Percentiles rank a stretch among this genome's conserved stretches.
These are phyloP conservation scores for Pollenia angustigena DNA, from an alignment of 2,888 invertebrate genomes.

Conservation along the genomic window DNA sequence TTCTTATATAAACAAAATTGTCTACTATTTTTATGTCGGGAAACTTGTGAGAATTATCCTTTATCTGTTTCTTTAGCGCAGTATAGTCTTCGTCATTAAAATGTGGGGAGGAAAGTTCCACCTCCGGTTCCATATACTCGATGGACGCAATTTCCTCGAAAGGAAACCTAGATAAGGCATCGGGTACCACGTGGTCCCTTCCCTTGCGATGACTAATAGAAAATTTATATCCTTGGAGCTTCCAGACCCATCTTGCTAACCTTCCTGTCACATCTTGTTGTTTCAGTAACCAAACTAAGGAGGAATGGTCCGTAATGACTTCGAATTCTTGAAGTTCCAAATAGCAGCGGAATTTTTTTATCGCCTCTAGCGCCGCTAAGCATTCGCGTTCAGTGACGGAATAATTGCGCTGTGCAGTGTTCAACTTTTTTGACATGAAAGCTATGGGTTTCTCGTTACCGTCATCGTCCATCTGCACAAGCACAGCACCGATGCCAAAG, in stretches of 20 bases:
- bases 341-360: too few relatives aligned
- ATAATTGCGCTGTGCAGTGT: too few relatives aligned
- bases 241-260: constrained; percentile 73
- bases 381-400: too few relatives aligned
- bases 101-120: constrained; percentile 15
- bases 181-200: constrained; percentile 73
- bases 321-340: constrained; percentile 35
- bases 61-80: neutral
- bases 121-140: constrained; percentile 7
- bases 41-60: neutral
- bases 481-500: too few relatives aligned
- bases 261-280: constrained; percentile 75
- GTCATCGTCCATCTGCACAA: too few relatives aligned
- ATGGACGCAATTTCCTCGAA: constrained; percentile 7
- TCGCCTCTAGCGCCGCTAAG: too few relatives aligned
- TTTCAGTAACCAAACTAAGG: constrained; percentile 75
- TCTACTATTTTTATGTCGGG: constrained; percentile 34
- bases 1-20: constrained; percentile 34
- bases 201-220: constrained; percentile 74
- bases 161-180: constrained; percentile 73
- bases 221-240: constrained; percentile 74
- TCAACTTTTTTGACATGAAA: too few relatives aligned
- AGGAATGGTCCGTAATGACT: constrained; percentile 75
- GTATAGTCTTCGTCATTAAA: constrained; percentile 26
- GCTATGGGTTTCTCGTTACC: too few relatives aligned